Evolutionary conservation across 2,113 vertebrate species (phyloP).

Genomic region (Nibea coibor): DNA sequence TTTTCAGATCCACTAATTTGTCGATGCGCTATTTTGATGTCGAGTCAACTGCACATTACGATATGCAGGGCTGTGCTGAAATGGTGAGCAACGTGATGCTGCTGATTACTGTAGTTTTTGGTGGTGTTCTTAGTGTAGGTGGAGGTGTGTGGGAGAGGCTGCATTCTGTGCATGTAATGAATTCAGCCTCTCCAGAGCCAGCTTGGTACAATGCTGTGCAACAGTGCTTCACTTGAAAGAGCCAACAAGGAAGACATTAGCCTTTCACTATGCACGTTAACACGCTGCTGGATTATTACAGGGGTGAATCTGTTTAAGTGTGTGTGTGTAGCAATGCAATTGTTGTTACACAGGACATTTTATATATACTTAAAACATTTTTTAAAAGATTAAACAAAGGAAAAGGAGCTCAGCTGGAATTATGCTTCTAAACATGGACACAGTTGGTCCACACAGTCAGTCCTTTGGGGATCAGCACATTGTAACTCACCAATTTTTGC

Average conservation of each 20-base stretch:
- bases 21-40: slow-evolving; percentile 53
- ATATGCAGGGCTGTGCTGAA: slow-evolving; percentile 58
- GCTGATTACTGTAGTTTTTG: slow-evolving; percentile 72
- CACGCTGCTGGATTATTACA: slow-evolving; percentile 18
- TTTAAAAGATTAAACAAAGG: no score
- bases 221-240: slow-evolving; percentile 59
- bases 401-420: no score
- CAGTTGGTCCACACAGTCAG: no score
- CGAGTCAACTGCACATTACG: slow-evolving; percentile 56
- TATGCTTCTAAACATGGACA: no score
- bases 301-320: slow-evolving; percentile 8
- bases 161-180: slow-evolving; percentile 81
- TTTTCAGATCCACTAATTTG: slow-evolving; percentile 40
- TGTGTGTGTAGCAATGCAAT: not conserved
- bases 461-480: no score
- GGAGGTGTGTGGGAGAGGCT: slow-evolving; percentile 84
- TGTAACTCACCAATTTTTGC: no score
- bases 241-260: slow-evolving; percentile 51
- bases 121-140: slow-evolving; percentile 80
- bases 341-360: not conserved
- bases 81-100: slow-evolving; percentile 68
- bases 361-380: not conserved
- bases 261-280: slow-evolving; percentile 36
- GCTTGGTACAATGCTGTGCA: slow-evolving; percentile 61
- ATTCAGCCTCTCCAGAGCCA: slow-evolving; percentile 79